phyloP scores from a whole-genome alignment of 2,797 vertebrate species.

The Trichosurus vulpecula region DNA sequence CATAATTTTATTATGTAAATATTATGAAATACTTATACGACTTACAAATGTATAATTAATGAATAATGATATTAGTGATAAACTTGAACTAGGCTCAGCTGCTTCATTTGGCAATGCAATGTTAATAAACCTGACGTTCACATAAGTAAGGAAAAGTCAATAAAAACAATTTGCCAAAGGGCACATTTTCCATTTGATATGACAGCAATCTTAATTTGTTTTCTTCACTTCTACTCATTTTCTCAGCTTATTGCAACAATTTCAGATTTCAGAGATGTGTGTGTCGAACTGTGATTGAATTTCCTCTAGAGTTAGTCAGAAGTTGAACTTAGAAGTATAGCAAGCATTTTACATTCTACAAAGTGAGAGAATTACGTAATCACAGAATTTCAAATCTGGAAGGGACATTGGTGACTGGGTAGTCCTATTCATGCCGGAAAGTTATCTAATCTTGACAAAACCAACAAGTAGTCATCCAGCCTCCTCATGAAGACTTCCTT shows the following conservation, averaged over 20 bases:
- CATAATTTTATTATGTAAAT: slow-evolving; percentile 72
- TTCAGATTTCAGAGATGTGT: slow-evolving; percentile 76
- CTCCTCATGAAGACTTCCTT: neutral
- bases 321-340: slow-evolving; percentile 69
- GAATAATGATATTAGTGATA: slow-evolving; percentile 74
- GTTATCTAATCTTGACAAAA: neutral
- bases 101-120: slow-evolving; percentile 77
- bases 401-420: neutral
- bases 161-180: slow-evolving; percentile 81
- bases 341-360: slow-evolving; percentile 49
- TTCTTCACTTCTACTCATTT: slow-evolving; percentile 78
- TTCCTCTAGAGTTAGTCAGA: slow-evolving; percentile 73
- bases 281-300: slow-evolving; percentile 70
- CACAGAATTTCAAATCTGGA: neutral
- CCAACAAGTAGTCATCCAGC: neutral
- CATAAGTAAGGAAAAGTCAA: slow-evolving; percentile 77
- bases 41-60: slow-evolving; percentile 81
- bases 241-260: slow-evolving; percentile 77
- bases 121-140: slow-evolving; percentile 76
- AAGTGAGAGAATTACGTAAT: neutral
- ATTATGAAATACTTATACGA: slow-evolving; percentile 78
- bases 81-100: slow-evolving; percentile 75
- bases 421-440: neutral
- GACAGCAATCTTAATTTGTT: slow-evolving; percentile 81
- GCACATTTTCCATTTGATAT: slow-evolving; percentile 75